Percentiles rank a stretch among this genome's conserved stretches.
phyloP scores from a whole-genome alignment of 2,797 vertebrate genomes.

The Tragelaphus eurycerus region DNA sequence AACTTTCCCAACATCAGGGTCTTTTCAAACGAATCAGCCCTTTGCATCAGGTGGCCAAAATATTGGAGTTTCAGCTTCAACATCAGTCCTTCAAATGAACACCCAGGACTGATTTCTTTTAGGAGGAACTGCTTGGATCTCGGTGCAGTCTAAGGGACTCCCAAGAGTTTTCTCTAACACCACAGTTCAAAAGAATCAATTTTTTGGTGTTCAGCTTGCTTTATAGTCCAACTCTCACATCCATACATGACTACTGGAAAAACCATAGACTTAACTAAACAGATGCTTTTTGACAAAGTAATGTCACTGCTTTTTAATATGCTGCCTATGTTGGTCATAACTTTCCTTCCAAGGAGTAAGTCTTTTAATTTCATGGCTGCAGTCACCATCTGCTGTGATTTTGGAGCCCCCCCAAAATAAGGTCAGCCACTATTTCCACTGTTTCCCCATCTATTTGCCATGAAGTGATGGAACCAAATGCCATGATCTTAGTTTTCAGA shows the following conservation, averaged over 20 bases:
- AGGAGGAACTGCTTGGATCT: not conserved
- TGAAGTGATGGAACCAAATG: not conserved
- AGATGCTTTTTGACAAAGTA: not conserved
- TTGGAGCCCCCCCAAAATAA: not conserved
- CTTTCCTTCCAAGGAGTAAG: not conserved
- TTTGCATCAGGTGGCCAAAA: not conserved
- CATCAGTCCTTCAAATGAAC: not conserved
- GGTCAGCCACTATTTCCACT: not conserved
- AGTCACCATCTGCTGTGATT: not conserved
- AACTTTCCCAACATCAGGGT: not conserved
- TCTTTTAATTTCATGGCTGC: not conserved
- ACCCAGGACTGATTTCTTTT: not conserved
- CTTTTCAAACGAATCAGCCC: not conserved
- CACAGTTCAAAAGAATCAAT: not conserved
- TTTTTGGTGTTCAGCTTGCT: not conserved
- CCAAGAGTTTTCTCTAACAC: not conserved
- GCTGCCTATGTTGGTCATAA: not conserved
- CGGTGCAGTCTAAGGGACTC: not conserved
- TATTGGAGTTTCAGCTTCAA: not conserved
- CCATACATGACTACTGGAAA: not conserved
- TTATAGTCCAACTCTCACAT: not conserved
- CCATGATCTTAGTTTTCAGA: not conserved
- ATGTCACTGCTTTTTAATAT: not conserved
- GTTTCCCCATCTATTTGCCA: not conserved
- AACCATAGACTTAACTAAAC: fast-evolving